A percentile compares a stretch with the other conserved stretches of the same genome.
phyloP scores from a whole-genome alignment of 2,888 invertebrate species.

The Syrista parreyssii region DNA sequence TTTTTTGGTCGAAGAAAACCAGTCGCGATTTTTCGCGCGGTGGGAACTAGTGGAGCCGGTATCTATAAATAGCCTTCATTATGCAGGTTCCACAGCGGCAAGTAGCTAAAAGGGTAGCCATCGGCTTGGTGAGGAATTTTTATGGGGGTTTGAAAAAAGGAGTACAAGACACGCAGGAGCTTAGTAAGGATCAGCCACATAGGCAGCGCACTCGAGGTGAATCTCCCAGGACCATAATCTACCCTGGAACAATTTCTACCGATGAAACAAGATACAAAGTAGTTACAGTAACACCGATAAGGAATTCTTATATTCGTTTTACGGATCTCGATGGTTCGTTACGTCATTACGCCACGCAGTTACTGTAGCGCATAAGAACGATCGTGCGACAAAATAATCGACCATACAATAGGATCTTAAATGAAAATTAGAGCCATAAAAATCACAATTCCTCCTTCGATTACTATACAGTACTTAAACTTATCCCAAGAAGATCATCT shows the following conservation, averaged over 20 bases:
- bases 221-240: neutral
- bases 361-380: neutral
- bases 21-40: constrained; percentile 50
- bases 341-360: neutral
- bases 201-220: neutral
- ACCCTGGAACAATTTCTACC: neutral
- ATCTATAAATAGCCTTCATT: constrained; percentile 59
- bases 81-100: constrained; percentile 22
- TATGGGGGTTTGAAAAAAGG: constrained; percentile 36
- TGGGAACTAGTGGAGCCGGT: constrained; percentile 53
- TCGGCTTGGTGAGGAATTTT: constrained; percentile 40
- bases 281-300: neutral
- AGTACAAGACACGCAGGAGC: constrained; percentile 13
- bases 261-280: neutral
- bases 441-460: neutral
- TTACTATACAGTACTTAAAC: neutral
- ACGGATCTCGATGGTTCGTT: neutral
- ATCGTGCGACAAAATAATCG: neutral
- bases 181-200: neutral
- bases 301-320: neutral
- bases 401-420: neutral
- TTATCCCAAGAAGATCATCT: neutral
- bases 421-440: neutral
- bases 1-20: constrained; percentile 38
- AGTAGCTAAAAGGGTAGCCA: constrained; percentile 41